phyloP scores from a whole-genome alignment of 2,797 vertebrate genomes.

The Myotis daubentonii region DNA sequence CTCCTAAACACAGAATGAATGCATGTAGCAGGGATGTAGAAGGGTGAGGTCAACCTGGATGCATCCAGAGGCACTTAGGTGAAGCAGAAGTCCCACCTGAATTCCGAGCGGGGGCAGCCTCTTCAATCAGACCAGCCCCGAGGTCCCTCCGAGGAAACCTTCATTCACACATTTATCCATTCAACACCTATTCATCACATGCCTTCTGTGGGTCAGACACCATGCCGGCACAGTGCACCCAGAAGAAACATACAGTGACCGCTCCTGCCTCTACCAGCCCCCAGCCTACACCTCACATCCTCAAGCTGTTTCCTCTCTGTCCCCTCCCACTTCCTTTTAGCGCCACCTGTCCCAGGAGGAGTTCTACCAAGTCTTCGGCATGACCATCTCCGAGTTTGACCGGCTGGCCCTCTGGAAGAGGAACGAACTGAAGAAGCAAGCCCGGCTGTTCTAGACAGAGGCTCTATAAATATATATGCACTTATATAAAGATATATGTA shows the following conservation, averaged over 20 bases:
- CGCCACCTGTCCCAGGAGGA: constrained; percentile 97
- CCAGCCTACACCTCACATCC: background rate
- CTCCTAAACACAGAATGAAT: background rate
- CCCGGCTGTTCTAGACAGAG: constrained; percentile 93
- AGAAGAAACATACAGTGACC: background rate
- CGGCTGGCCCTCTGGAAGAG: constrained; percentile 98
- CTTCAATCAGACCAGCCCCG: background rate
- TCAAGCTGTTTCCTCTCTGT: constrained; percentile 42
- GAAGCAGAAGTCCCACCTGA: background rate
- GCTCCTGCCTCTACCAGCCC: background rate
- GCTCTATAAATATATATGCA: constrained; percentile 80
- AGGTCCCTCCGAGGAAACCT: background rate
- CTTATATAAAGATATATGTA: constrained; percentile 84
- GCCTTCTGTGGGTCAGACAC: background rate
- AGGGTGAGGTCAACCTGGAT: background rate
- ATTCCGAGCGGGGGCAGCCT: background rate
- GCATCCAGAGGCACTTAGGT: background rate
- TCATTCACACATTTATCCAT: background rate
- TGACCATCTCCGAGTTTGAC: constrained; percentile 98
- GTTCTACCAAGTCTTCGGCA: constrained; percentile 97
- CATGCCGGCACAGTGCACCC: background rate
- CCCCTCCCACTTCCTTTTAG: constrained; percentile 82
- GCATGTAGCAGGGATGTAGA: background rate
- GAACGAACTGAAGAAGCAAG: constrained; percentile 99
- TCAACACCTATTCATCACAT: background rate